Percentiles rank a stretch among this genome's conserved stretches.
phyloP scores from a whole-genome alignment of 1,140 invertebrate species.

The Drosophila aff. region DNA sequence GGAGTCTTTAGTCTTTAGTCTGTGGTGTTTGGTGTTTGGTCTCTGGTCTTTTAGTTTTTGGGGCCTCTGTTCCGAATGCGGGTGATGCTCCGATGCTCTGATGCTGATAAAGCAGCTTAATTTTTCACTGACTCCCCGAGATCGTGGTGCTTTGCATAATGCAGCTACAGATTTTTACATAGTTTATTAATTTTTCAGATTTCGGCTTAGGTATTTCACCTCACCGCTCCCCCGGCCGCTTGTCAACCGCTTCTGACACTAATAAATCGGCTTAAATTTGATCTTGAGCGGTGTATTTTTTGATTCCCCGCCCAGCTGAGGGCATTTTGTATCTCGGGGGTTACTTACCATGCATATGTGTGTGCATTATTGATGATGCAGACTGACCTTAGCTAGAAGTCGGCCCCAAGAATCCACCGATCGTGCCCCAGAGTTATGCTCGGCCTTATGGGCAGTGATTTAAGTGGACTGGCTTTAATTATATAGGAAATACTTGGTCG shows the following conservation, averaged over 20 bases:
- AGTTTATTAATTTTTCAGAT: slow-evolving; percentile 76
- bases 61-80: slow-evolving; percentile 59
- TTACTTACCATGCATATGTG: background rate
- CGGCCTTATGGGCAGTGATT: slow-evolving; percentile 7
- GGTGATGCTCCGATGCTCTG: slow-evolving; percentile 63
- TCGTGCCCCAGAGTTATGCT: slow-evolving; percentile 28
- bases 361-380: slow-evolving; percentile 35
- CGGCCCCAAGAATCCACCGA: slow-evolving; percentile 26
- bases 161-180: slow-evolving; percentile 60
- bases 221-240: slow-evolving; percentile 1
- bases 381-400: slow-evolving; percentile 34
- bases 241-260: slow-evolving; percentile 61
- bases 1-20: slow-evolving; percentile 37
- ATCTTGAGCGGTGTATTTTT: slow-evolving; percentile 68
- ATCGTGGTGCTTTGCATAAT: slow-evolving; percentile 73
- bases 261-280: slow-evolving; percentile 82
- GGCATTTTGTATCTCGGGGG: slow-evolving; percentile 24
- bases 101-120: slow-evolving; percentile 79
- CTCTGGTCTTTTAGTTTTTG: slow-evolving; percentile 13
- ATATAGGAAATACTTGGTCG: slow-evolving; percentile 33
- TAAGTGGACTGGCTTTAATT: slow-evolving; percentile 31
- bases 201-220: slow-evolving; percentile 29
- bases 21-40: slow-evolving; percentile 9
- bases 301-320: slow-evolving; percentile 30
- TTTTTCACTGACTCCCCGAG: slow-evolving; percentile 66